Conservation (phyloP, 1,140 invertebrate species). For the Anthonomus grandis region DNA sequence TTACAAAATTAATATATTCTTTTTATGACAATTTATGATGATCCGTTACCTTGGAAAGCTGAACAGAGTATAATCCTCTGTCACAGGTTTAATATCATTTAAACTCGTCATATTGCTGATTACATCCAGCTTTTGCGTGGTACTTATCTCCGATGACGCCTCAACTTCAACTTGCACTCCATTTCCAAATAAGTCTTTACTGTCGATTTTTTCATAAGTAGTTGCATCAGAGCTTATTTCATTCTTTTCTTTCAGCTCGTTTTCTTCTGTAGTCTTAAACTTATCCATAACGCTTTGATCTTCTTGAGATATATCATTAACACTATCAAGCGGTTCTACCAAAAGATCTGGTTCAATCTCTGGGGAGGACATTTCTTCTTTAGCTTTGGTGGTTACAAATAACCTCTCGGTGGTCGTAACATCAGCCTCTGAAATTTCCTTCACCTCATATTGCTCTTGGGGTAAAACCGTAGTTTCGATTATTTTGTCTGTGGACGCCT, state of each 20-base stretch:
- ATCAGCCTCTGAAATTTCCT: constrained; percentile 34
- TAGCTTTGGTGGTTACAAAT: constrained; percentile 34
- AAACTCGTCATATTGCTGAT: neutral
- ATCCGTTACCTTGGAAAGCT: constrained; percentile 46
- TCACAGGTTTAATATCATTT: constrained; percentile 38
- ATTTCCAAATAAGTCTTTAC: constrained; percentile 13
- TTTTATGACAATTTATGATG: neutral
- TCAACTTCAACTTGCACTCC: neutral
- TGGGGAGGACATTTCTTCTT: constrained; percentile 17
- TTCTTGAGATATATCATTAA: constrained; percentile 36
- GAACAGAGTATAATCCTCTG: constrained; percentile 37
- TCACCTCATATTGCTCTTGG: constrained; percentile 32
- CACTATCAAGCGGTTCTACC: constrained; percentile 18
- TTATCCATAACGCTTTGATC: constrained; percentile 34
- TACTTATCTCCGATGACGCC: neutral
- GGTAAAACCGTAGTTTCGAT: neutral
- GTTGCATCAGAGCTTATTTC: neutral
- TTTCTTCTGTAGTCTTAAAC: constrained; percentile 14
- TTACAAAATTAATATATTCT: neutral
- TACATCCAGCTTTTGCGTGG: neutral
- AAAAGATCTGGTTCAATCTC: constrained; percentile 11
- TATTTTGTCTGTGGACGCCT: neutral
- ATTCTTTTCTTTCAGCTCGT: neutral
- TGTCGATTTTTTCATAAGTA: constrained; percentile 17
- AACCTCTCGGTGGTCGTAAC: constrained; percentile 37